Base-by-base conservation (phyloP, 2,888 invertebrate genomes). In the Pristionchus mayeri region DNA sequence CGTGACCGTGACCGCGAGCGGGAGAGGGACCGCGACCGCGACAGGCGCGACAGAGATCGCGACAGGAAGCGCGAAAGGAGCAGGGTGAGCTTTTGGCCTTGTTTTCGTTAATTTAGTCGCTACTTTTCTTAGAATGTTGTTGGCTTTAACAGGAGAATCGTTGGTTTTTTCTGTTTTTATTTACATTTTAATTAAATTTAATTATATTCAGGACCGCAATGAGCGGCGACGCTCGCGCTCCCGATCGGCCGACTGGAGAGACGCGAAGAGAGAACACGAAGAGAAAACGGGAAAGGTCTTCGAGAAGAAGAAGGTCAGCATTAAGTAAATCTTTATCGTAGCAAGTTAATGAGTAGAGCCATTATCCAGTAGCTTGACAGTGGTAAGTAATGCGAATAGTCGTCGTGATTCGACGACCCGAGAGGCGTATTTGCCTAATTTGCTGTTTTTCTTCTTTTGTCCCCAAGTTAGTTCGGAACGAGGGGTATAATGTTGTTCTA, bases 241-340 rank as follows among this genome's bases (percentile, higher is more conserved):
- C 44, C 84, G 86, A 3, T 84, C 84, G n/a, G 52, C 86, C 2
- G 85, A 86, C 24, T 27, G 86, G 7, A 81, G 81, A 30, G n/a
- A 78, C 1, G 24, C 83, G 30, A 44, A 84, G 54, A 79, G 71
- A 37, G 84, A 84, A n/a, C n/a, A n/a, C 27, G 81, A 86, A 48
- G 84, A 84, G 60, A n/a, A n/a, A n/a, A n/a, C 78, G 67, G 24
- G 67, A n/a, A n/a, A n/a, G n/a, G n/a, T n/a, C n/a, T n/a, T 84
- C 27, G 84, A 79, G 48, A 30, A 54, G 37, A 85, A 78, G 60
- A 48, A 63, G 50, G 86, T 85, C 3, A 67, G 54, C n/a, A n/a
- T n/a, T n/a, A n/a, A n/a, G n/a, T n/a, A n/a, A n/a, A n/a, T n/a
- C n/a, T n/a, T n/a, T n/a, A n/a, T n/a, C n/a, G n/a, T n/a, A n/a